Conservation (phyloP, 2,113 vertebrate species). For the Pelmatolapia mariae region DNA sequence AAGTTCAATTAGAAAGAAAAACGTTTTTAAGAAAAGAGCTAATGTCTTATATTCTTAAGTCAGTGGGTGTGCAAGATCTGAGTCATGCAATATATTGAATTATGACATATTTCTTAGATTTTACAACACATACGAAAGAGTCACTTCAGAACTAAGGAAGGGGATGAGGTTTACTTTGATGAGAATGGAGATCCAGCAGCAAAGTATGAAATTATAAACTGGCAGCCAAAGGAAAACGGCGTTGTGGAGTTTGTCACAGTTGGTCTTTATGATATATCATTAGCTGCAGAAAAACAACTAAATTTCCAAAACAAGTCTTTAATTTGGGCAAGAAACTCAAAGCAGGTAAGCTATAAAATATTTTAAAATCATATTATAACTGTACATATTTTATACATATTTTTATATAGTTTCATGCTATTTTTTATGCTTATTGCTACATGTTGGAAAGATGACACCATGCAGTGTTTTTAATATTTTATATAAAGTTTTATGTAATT, state of each 20-base stretch:
- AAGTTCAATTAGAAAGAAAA: neutral
- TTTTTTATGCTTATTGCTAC: neutral
- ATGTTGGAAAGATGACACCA: neutral
- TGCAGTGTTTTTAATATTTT: neutral
- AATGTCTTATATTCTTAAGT: neutral
- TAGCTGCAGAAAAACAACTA: slow-evolving; percentile 41
- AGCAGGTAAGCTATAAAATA: slow-evolving; percentile 11
- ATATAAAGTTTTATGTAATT: neutral
- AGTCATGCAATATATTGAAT: neutral
- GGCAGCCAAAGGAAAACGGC: slow-evolving; percentile 49
- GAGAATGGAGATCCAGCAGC: slow-evolving; percentile 63
- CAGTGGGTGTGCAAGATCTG: neutral
- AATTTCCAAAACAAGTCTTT: slow-evolving; percentile 41
- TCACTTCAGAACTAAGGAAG: slow-evolving; percentile 64
- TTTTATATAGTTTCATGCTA: neutral
- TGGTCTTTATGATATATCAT: slow-evolving; percentile 61
- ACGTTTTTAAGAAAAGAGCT: neutral
- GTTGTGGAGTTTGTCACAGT: slow-evolving; percentile 58
- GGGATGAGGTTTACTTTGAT: slow-evolving; percentile 65
- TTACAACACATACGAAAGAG: slow-evolving; percentile 47
- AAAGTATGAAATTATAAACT: slow-evolving; percentile 72
- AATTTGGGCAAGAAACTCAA: slow-evolving; percentile 51
- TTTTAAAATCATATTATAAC: neutral
- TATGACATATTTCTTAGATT: slow-evolving; percentile 20
- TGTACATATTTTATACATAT: neutral